phyloP scores from a whole-genome alignment of 2,888 invertebrate species.

The Dryococelus australis region DNA sequence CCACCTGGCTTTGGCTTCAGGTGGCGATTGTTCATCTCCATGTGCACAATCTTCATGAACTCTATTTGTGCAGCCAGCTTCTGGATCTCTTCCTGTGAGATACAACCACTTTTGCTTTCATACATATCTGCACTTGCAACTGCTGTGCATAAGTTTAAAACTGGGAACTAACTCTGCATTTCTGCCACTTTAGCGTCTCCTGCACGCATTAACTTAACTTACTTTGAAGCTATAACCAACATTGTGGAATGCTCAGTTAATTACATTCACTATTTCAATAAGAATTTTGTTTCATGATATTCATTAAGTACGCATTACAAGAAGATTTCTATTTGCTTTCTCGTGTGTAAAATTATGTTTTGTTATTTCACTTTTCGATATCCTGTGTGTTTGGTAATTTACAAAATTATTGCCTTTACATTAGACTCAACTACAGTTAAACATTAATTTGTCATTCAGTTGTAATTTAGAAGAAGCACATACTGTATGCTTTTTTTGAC shows the following conservation, averaged over 20 bases:
- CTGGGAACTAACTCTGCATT: not conserved
- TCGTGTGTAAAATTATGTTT: no score
- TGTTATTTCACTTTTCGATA: no score
- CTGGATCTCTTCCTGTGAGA: slow-evolving; percentile 82
- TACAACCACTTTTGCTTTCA: not conserved
- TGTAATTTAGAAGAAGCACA: no score
- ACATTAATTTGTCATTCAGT: no score
- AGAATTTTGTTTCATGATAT: no score
- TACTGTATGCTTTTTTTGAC: no score
- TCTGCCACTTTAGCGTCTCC: not conserved
- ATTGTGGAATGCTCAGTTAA: not conserved
- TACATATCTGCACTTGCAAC: not conserved
- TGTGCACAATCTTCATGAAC: slow-evolving; percentile 92
- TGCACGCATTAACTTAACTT: not conserved
- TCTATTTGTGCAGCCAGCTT: slow-evolving; percentile 91
- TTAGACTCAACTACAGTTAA: no score
- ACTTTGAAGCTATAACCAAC: not conserved
- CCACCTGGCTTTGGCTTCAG: slow-evolving; percentile 83
- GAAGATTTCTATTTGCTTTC: no score
- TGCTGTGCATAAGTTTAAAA: no score
- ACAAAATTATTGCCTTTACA: no score
- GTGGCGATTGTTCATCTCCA: slow-evolving; percentile 92
- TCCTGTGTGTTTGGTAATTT: no score
- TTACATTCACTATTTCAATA: not conserved
- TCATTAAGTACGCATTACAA: no score